phyloP scores from a whole-genome alignment of 2,113 vertebrate genomes.

The Rousettus leschenaultii region DNA sequence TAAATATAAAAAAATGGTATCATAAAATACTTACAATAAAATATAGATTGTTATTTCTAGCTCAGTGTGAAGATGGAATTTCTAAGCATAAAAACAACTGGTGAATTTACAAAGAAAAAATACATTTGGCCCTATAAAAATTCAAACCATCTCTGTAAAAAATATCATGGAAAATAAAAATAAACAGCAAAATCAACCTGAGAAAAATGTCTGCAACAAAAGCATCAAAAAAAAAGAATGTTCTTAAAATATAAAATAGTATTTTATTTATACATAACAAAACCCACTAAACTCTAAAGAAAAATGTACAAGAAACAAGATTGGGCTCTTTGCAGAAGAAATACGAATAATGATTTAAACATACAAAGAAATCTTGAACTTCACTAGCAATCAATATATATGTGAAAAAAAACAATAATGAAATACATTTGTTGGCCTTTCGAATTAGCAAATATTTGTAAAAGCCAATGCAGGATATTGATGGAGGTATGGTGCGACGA shows the following conservation, averaged over 20 bases:
- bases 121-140: constrained; percentile 45
- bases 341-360: background rate
- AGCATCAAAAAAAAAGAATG: constrained; percentile 49
- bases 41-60: background rate
- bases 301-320: constrained; percentile 28
- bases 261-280: background rate
- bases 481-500: rapidly evolving
- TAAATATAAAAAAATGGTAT: background rate
- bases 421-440: background rate
- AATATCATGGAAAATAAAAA: background rate
- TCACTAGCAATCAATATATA: background rate
- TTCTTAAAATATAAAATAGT: constrained; percentile 48
- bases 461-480: background rate
- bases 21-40: constrained; percentile 33
- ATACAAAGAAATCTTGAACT: background rate
- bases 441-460: background rate
- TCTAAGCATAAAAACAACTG: constrained; percentile 36
- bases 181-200: constrained; percentile 56
- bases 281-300: background rate
- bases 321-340: constrained; percentile 29
- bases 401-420: background rate
- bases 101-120: constrained; percentile 32
- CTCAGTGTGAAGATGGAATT: constrained; percentile 21
- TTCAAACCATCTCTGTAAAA: constrained; percentile 34
- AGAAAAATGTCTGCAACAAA: constrained; percentile 56